Evolutionary conservation across 1,140 invertebrate genomes (phyloP).

Genomic region (Cherax quadricarinatus): DNA sequence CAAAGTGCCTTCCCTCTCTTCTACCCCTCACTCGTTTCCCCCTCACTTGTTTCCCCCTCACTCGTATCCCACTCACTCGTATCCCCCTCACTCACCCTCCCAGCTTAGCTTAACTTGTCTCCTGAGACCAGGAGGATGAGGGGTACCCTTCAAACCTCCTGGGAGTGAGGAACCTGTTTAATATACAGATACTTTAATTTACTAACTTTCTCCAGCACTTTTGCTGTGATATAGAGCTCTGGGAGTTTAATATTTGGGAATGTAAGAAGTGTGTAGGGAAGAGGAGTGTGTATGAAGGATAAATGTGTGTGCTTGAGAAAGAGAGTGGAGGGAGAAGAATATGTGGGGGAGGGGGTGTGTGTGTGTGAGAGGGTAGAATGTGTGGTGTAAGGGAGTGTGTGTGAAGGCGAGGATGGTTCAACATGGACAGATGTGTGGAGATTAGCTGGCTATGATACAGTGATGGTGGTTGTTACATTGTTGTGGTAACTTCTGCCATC

Average conservation of each 20-base stretch:
- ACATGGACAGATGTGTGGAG: constrained; percentile 3
- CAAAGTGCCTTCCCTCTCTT: no score
- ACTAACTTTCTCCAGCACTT: no score
- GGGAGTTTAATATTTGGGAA: no score
- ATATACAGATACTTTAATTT: no score
- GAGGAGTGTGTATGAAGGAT: no score
- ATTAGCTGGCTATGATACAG: constrained; percentile 18
- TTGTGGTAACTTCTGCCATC: no score
- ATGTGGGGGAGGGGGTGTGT: background rate
- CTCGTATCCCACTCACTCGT: background rate
- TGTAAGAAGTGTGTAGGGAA: no score
- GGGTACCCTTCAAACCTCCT: background rate
- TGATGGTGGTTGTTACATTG: background rate
- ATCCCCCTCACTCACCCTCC: constrained; percentile 5
- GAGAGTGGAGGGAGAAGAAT: background rate
- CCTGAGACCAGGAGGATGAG: background rate
- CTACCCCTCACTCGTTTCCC: no score
- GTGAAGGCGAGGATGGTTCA: background rate
- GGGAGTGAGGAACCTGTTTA: background rate
- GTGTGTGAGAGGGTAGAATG: background rate
- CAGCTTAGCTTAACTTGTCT: constrained; percentile 17
- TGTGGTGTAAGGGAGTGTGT: background rate
- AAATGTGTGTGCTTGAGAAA: background rate
- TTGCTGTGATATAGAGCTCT: no score
- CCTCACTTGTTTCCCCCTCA: background rate